Evolutionary conservation across 2,113 vertebrate species (phyloP), one percentile per base, ranked within the genome.

Genomic region (Crotophaga sulcirostris): DNA sequence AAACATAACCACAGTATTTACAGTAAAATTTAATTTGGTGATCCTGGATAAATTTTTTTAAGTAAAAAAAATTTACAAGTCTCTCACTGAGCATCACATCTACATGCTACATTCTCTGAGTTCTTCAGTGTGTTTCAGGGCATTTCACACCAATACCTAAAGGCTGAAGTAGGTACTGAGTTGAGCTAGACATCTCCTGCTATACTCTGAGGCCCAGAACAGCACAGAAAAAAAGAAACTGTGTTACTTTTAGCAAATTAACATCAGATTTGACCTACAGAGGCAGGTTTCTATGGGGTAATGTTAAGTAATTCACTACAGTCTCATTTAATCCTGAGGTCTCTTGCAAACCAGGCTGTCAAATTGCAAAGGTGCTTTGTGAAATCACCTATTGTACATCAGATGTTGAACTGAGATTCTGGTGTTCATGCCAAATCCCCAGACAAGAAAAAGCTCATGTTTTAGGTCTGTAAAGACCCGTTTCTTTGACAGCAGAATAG

Each of bases 361-460:
- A 93, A 91, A 93, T 38, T 83, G 74, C 66, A 72, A 93, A 96
- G 66, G 63, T 94, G 84, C 60, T 91, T 93, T 89, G 84, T 89
- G 86, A 95, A 89, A 79, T 75, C 87, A 84, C n/a, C 83, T 93
- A 73, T 80, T 96, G 83, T 88, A 74, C 55, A 51, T 58, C 72
- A 93, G 80, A 59, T 69, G 78, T 26, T 0, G 0, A 72, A 90
- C 44, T 70, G 72, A 96, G 80, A 80, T 82, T 81, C 44, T 26
- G 68, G 36, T 84, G 84, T 92, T 97, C 68, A 93, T 94, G 84
- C 73, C 85, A 81, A 90, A 63, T 84, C 45, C 72, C 60, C 44
- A 93, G 63, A 87, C 62, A 63, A 6, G 13, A 96, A 93, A n/a
- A 89, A 94, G 55, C 74, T 96, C 58, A 23, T 56, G 33, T 89